These are phyloP conservation scores for Bellardia bayeri DNA, from an alignment of 2,888 invertebrate species.

Conservation along the genomic window DNA sequence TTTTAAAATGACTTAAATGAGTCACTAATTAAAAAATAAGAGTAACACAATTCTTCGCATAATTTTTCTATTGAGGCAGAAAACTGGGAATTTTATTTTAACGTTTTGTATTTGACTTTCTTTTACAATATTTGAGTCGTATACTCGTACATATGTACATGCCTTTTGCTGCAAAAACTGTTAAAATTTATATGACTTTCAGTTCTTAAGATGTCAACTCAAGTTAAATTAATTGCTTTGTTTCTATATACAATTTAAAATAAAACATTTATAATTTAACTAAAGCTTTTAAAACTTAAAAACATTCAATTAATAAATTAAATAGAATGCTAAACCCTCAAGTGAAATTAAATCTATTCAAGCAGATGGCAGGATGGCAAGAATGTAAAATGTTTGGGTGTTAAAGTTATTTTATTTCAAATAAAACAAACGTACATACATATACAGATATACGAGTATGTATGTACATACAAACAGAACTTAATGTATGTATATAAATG, in stretches of 20 bases:
- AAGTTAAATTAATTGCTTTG: conserved; percentile 20
- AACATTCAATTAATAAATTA: conserved; percentile 65
- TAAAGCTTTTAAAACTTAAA: conserved; percentile 27
- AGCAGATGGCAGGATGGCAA: conserved; percentile 1
- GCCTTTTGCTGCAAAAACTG: background rate
- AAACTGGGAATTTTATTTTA: too few relatives aligned
- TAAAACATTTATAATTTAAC: conserved; percentile 25
- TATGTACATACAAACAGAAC: background rate
- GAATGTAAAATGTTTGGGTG: too few relatives aligned
- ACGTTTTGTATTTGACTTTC: too few relatives aligned
- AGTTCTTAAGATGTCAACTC: background rate
- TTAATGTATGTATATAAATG: background rate
- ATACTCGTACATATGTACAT: too few relatives aligned
- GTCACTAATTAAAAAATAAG: too few relatives aligned
- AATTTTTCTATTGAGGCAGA: too few relatives aligned
- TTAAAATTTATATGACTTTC: background rate
- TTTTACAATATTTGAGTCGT: too few relatives aligned
- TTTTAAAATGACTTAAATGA: too few relatives aligned
- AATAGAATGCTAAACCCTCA: conserved; percentile 53
- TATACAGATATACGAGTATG: too few relatives aligned
- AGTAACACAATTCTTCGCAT: too few relatives aligned
- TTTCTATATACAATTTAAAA: background rate
- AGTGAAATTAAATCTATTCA: conserved; percentile 59
- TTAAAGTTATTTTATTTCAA: too few relatives aligned
- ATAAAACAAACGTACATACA: background rate